Evolutionary conservation across 2,888 invertebrate genomes (phyloP), one percentile per base, ranked within the genome.

Genomic region (Ormyrus nitidulus): DNA sequence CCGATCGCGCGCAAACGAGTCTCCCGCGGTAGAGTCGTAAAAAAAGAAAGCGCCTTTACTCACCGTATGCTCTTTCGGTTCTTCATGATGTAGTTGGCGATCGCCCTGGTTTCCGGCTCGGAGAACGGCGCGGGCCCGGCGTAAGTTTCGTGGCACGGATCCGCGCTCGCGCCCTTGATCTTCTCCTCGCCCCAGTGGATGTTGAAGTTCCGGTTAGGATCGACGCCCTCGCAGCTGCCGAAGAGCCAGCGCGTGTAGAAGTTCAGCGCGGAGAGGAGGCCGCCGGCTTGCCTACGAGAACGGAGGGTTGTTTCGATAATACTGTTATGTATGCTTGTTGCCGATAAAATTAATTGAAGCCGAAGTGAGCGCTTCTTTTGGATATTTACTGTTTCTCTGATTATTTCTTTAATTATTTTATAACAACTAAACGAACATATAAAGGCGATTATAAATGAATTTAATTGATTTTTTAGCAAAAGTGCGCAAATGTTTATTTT

Each of bases 171-270:
- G 54, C 95, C 95, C 5, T 86, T 85, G 6, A 82, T 81, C 19
- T 86, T 87, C 82, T 92, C 92, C 84, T 93, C 93, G 66, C 93
- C 93, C 95, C 95, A 96, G 82, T 94, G 93, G 87, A 93, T 94
- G 78, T 94, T 94, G 93, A 95, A 96, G 89, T 96, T 96, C 83
- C 95, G 92, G 88, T 96, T 96, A 0, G 94, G 92, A 87, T 96
- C 96, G 0, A 95, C 95, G 0, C 96, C 96, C 59, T 93, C 92
- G 88, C 96, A 96, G 68, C 92, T 92, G 0, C 92, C 91, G 81
- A 92, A 92, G 4, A 93, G 92, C 93, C 93, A 93, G 84, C 92
- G 93, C 5, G 90, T 85, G 58, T 90, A 90, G 61, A 89, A 89
- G 0, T 87, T 84, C 6, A 90, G 84, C 7, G 88, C 77, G 49